phyloP scores from a whole-genome alignment of 2,888 invertebrate species.

The Griposia aprilina region DNA sequence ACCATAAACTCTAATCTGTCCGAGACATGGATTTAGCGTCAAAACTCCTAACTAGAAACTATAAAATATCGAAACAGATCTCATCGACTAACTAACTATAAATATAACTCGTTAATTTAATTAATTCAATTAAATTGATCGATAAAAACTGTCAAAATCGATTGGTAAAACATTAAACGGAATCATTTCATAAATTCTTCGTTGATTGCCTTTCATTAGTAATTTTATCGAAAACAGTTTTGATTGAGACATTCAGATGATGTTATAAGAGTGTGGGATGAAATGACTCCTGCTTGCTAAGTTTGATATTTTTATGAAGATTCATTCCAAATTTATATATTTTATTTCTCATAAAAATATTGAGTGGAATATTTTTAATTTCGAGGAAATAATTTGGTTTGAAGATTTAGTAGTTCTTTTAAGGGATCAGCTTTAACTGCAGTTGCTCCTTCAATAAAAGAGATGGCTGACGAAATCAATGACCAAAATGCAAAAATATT shows the following conservation, averaged over 20 bases:
- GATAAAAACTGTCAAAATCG: constrained; percentile 64
- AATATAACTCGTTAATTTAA: constrained; percentile 58
- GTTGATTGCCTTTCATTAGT: constrained; percentile 61
- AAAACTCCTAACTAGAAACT: constrained; percentile 46
- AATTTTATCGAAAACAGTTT: constrained; percentile 57
- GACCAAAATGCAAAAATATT: background rate
- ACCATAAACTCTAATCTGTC: constrained; percentile 22
- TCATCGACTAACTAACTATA: constrained; percentile 48
- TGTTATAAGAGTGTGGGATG: constrained; percentile 45
- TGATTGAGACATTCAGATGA: constrained; percentile 55
- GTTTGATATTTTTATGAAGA: constrained; percentile 37
- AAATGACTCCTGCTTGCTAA: constrained; percentile 38
- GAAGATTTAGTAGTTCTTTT: background rate
- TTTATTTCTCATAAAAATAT: constrained; percentile 19
- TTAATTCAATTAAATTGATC: constrained; percentile 62
- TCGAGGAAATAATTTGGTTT: constrained; percentile 7
- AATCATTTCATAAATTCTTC: constrained; percentile 57
- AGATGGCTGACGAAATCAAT: background rate
- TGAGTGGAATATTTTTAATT: constrained; percentile 16
- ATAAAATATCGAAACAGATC: constrained; percentile 40
- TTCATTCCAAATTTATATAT: constrained; percentile 35
- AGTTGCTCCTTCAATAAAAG: background rate
- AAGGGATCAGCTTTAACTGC: background rate
- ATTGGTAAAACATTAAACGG: constrained; percentile 56
- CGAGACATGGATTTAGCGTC: constrained; percentile 22